Base-by-base conservation (phyloP, 2,888 invertebrate species). In the Xiphydria camelus region DNA sequence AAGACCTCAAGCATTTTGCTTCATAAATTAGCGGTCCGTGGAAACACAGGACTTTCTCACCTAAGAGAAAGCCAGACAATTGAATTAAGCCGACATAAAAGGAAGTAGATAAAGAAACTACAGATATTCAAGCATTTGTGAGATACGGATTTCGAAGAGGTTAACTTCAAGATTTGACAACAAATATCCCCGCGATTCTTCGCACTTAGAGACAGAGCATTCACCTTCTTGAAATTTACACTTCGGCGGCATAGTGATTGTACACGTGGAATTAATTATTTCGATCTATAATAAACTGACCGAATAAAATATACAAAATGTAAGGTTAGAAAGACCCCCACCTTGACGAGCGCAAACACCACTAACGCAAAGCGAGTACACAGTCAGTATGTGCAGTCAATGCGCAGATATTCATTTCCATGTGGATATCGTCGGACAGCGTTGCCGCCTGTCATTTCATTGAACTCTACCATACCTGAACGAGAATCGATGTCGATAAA, bases 11-110 rank as follows among this genome's bases (percentile, higher is more conserved):
- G 70, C 94, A 94, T 84, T 97, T 97, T 23, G 95, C 96, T 80
- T 97, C 96, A 74, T 97, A 97, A 58, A 97, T 89, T 19, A 96
- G 80, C 2, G 95, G 95, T 0, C 96, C 96, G 76, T 97, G 96
- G 72, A 94, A 97, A 76, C 97, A 97, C 19, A 97, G 77, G 5
- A 97, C 94, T 72, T 89, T 90, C 76, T 91, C 91, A 47, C 91
- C 91, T 91, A 49, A 81, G 79, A 49, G 38, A 36, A 35, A 18
- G 31, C 37, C 31, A 37, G 4, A 37, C 25, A 26, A 26, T 22
- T 41, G 4, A 23, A 31, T 18, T 33, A 36, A 17, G 5, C 17
- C n/a, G 39, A 12, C n/a, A 31, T 37, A 22, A 33, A 20, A 37
- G 23, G 2, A 17, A 49, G 19, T 4, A 18, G 12, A 14, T 20